Conservation (phyloP, 2,113 vertebrate species). For the Sardina pilchardus region DNA sequence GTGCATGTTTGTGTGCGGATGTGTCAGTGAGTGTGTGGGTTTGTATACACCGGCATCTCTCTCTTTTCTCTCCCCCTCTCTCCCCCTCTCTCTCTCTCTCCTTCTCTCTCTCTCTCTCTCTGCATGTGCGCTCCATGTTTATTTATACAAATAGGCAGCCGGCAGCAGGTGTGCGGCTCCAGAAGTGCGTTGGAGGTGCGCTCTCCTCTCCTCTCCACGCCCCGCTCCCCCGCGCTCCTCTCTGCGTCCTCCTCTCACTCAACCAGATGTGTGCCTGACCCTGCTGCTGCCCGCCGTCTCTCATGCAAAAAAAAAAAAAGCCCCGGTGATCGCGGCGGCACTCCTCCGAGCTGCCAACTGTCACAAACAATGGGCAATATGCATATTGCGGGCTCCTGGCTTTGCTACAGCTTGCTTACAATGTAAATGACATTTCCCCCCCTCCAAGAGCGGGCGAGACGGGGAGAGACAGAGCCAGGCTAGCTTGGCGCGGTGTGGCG, state of each 20-base stretch:
- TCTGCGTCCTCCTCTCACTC: slow-evolving; percentile 48
- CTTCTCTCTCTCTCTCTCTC: not conserved
- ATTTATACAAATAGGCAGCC: slow-evolving; percentile 17
- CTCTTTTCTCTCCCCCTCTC: not conserved
- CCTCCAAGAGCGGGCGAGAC: slow-evolving; percentile 58
- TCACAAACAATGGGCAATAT: slow-evolving; percentile 72
- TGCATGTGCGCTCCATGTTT: not conserved
- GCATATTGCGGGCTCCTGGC: slow-evolving; percentile 62
- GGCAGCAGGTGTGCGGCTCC: slow-evolving; percentile 12
- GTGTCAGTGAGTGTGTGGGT: not conserved
- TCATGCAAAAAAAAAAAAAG: slow-evolving; percentile 68
- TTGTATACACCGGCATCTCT: not conserved
- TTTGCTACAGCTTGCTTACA: slow-evolving; percentile 70
- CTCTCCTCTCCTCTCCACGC: slow-evolving; percentile 36
- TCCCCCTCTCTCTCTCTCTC: not conserved
- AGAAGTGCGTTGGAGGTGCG: slow-evolving; percentile 21
- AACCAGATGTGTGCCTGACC: slow-evolving; percentile 73
- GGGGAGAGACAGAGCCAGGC: no score
- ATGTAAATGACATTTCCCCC: slow-evolving; percentile 73
- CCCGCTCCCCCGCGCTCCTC: slow-evolving; percentile 24
- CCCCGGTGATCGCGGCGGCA: slow-evolving; percentile 58
- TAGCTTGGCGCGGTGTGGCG: slow-evolving; percentile 50
- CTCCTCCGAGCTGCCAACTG: slow-evolving; percentile 66
- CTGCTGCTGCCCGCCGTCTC: slow-evolving; percentile 60
- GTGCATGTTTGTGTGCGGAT: slow-evolving; percentile 32